Evolutionary conservation across 2,113 vertebrate species (phyloP), one percentile per base, ranked within the genome.

Genomic region (Sterrhoptilus dennistouni): DNA sequence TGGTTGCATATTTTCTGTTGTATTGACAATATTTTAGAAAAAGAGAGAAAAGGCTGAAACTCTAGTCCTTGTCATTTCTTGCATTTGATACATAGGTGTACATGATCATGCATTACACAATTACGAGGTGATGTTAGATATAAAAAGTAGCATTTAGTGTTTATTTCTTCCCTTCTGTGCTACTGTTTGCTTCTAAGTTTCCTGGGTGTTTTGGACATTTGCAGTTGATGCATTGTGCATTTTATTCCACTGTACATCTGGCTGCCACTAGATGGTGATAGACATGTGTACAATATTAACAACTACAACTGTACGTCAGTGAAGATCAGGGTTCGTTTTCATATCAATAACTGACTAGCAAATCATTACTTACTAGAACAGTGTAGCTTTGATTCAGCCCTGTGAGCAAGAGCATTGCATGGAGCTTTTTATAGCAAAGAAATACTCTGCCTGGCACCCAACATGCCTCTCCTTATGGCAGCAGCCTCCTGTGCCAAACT

Each of bases 211-310:
- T 81, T 75, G 25, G 29, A 35, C 24, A 15, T 56, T 49, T 44
- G 44, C 29, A 38, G 12, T 70, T 64, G 68, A 45, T 83, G 70
- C 17, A 9, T 38, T 83, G 31, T 79, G 50, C 28, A 69, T 84
- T 65, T 77, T 68, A 25, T 77, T 75, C 66, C 60, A 11, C 6
- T 53, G 81, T 97, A 52, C 23, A 12, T 56, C 38, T 90, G 65
- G 27, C 76, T 90, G 83, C 94, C 97, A 97, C 95, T 97, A 97
- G 96, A 94, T 97, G 97, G 96, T 91, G 96, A 93, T 57, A 97
- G 90, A 68, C 1, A 94, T 83, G 95, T 89, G 77, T 82, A 14
- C 83, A 91, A 91, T 83, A 18, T 90, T 78, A 82, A 45, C 31
- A 81, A 1, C 68, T n/a, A 22, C 16, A n/a, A n/a, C n/a, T n/a